Conservation (phyloP, 2,797 vertebrate species). For the Xyrichtys novacula region DNA sequence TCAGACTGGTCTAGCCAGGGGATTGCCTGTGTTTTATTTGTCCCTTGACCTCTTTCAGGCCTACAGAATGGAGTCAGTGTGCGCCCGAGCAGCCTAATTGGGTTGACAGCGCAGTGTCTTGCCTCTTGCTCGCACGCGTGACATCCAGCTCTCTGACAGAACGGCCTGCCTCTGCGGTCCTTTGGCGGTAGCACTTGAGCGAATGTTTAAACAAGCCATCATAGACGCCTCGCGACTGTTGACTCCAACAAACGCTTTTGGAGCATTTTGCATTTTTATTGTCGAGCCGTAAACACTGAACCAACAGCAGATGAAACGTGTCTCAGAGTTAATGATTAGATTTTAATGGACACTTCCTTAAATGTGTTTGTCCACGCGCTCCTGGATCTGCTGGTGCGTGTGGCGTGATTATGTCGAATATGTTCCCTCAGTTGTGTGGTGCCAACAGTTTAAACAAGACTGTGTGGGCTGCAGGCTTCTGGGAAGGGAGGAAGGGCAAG, state of each 20-base stretch:
- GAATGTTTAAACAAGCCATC: conserved; percentile 56
- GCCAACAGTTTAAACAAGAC: conserved; percentile 48
- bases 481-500: conserved; percentile 41
- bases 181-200: conserved; percentile 42
- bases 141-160: conserved; percentile 59
- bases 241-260: conserved; percentile 35
- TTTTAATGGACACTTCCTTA: conserved; percentile 64
- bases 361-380: conserved; percentile 66
- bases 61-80: conserved; percentile 70
- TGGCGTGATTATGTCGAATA: conserved; percentile 51
- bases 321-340: conserved; percentile 64
- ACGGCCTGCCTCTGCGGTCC: conserved; percentile 34
- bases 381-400: conserved; percentile 45
- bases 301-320: conserved; percentile 52
- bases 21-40: conserved; percentile 48
- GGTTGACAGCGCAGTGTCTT: conserved; percentile 70
- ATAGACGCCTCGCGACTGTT: conserved; percentile 4
- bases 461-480: conserved; percentile 27
- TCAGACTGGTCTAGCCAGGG: conserved; percentile 27
- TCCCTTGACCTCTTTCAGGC: conserved; percentile 72
- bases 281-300: conserved; percentile 60
- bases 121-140: conserved; percentile 61
- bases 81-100: conserved; percentile 66
- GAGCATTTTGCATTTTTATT: conserved; percentile 58
- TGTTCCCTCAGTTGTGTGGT: conserved; percentile 39